Evolutionary conservation across 2,888 invertebrate species (phyloP).

Genomic region (Tholera decimalis): DNA sequence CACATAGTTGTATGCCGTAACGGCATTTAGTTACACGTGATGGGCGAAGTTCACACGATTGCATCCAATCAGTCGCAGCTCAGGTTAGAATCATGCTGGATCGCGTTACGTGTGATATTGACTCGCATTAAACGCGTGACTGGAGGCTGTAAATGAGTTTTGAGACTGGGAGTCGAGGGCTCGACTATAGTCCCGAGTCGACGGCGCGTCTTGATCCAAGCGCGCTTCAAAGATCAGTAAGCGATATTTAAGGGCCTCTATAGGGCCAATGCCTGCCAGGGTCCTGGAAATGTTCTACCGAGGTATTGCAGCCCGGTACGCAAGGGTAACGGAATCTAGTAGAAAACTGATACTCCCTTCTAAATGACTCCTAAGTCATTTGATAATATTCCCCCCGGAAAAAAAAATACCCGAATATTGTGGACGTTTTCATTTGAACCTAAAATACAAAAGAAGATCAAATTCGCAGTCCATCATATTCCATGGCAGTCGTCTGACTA

Average conservation of each 20-base stretch:
- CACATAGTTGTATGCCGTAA: neutral
- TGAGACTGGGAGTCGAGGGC: neutral
- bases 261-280: too few relatives aligned
- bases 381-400: too few relatives aligned
- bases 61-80: slow-evolving; percentile 26
- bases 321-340: too few relatives aligned
- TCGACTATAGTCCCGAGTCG: too few relatives aligned
- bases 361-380: too few relatives aligned
- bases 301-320: too few relatives aligned
- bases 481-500: slow-evolving; percentile 5
- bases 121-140: slow-evolving; percentile 28
- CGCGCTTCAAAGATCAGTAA: too few relatives aligned
- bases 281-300: too few relatives aligned
- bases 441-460: neutral
- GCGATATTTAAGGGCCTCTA: too few relatives aligned
- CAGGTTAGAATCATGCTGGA: slow-evolving; percentile 15
- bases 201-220: too few relatives aligned
- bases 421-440: neutral
- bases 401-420: too few relatives aligned
- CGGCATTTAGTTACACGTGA: slow-evolving; percentile 13
- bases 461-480: neutral
- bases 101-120: slow-evolving; percentile 32
- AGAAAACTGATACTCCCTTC: too few relatives aligned
- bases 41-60: slow-evolving; percentile 30
- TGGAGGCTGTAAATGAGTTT: slow-evolving; percentile 9